Evolutionary conservation across 1,140 invertebrate genomes (phyloP).

Genomic region (Mya arenaria): DNA sequence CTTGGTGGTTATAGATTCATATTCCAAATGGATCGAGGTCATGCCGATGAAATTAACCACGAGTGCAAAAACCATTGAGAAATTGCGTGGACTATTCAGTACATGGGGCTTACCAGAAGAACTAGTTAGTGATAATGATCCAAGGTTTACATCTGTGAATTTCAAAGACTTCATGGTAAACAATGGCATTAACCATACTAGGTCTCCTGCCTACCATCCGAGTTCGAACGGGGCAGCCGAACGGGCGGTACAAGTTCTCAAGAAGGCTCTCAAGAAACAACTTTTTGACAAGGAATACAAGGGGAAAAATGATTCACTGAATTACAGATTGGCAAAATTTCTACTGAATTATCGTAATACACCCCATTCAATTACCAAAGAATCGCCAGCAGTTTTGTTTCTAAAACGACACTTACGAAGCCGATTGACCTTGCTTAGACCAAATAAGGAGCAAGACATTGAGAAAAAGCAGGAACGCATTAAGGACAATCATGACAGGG

Average conservation of each 20-base stretch:
- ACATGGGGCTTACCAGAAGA: neutral
- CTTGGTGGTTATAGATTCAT: too few relatives aligned
- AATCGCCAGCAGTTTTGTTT: neutral
- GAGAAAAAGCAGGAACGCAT: neutral
- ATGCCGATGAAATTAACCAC: slow-evolving; percentile 7
- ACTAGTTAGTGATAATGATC: slow-evolving; percentile 69
- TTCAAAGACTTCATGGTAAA: slow-evolving; percentile 62
- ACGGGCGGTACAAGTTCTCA: slow-evolving; percentile 63
- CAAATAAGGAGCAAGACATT: neutral
- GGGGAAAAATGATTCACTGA: neutral
- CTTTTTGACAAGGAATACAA: neutral
- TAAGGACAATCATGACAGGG: neutral
- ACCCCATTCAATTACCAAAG: slow-evolving; percentile 13
- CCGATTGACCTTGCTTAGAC: slow-evolving; percentile 7
- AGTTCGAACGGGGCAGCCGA: slow-evolving; percentile 70
- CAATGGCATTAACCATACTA: slow-evolving; percentile 61
- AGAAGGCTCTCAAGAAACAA: slow-evolving; percentile 42
- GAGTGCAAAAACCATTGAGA: slow-evolving; percentile 4
- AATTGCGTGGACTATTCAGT: slow-evolving; percentile 1
- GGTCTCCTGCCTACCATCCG: slow-evolving; percentile 67
- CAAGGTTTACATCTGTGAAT: slow-evolving; percentile 59
- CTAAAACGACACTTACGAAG: slow-evolving; percentile 8
- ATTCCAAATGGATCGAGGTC: too few relatives aligned
- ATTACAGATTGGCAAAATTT: neutral
- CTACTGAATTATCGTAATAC: slow-evolving; percentile 17